Percentiles rank a stretch among this genome's conserved stretches.
Evolutionary conservation across 2,797 vertebrate genomes (phyloP).

Genomic region (Thalassophryne amazonica): DNA sequence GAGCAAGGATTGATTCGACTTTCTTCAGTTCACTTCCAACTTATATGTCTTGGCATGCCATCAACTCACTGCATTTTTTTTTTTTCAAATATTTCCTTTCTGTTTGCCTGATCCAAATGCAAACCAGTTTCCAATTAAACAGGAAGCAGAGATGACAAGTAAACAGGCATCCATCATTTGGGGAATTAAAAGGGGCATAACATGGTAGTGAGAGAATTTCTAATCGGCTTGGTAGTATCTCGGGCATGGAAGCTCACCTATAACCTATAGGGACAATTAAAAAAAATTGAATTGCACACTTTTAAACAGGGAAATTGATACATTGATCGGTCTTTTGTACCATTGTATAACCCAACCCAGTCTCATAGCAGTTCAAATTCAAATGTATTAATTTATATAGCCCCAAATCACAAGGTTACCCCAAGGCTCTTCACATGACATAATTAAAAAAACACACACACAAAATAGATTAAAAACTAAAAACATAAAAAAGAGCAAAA

Average conservation of each 20-base stretch:
- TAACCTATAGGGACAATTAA: too few species aligned
- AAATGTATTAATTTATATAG: too few species aligned
- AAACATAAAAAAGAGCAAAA: too few species aligned
- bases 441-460: too few species aligned
- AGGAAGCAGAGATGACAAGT: conserved; percentile 45
- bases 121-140: conserved; percentile 43
- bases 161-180: conserved; percentile 42
- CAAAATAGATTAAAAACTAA: too few species aligned
- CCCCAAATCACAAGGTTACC: too few species aligned
- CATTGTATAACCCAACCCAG: too few species aligned
- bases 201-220: conserved; percentile 12
- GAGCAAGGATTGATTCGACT: conserved; percentile 5
- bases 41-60: conserved; percentile 16
- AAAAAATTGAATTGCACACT: too few species aligned
- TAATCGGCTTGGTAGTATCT: not conserved
- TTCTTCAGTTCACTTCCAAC: not conserved
- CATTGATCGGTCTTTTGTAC: too few species aligned
- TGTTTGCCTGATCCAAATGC: conserved; percentile 43
- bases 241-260: not conserved
- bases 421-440: too few species aligned
- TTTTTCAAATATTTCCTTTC: conserved; percentile 39
- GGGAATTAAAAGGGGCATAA: conserved; percentile 26
- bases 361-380: too few species aligned
- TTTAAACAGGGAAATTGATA: too few species aligned
- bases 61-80: conserved; percentile 15